phyloP scores from a whole-genome alignment of 2,797 vertebrate species.

The Cuniculus paca region DNA sequence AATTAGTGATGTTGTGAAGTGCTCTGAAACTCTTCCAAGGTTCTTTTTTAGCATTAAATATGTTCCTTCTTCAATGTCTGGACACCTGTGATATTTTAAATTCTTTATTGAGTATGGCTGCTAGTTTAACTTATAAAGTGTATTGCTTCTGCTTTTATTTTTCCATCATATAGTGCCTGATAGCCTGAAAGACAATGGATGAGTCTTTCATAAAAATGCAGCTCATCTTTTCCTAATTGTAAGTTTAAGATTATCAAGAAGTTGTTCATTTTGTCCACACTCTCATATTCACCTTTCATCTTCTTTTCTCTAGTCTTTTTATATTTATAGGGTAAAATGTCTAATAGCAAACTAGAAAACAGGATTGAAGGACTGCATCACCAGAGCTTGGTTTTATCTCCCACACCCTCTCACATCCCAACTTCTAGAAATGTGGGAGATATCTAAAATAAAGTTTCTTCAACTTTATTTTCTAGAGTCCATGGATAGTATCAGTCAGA shows the following conservation, averaged over 20 bases:
- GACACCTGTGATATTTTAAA: conserved; percentile 13
- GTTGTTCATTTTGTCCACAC: not conserved
- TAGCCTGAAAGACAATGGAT: conserved; percentile 26
- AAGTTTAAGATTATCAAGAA: conserved; percentile 16
- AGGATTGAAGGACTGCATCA: not conserved
- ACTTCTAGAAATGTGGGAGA: conserved; percentile 45
- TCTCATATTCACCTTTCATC: not conserved
- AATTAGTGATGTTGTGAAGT: conserved; percentile 68
- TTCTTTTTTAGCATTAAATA: conserved; percentile 57
- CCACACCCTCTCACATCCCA: not conserved
- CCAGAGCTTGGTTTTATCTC: not conserved
- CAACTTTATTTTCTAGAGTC: conserved; percentile 24
- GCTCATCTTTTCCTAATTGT: conserved; percentile 27
- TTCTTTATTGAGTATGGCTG: not conserved
- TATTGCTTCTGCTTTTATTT: not conserved
- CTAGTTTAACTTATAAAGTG: not conserved
- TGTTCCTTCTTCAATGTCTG: conserved; percentile 45
- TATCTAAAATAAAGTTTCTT: conserved; percentile 41
- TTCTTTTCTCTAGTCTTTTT: conserved; percentile 38
- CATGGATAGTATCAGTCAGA: not conserved
- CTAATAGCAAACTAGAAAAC: conserved; percentile 15
- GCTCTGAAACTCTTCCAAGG: conserved; percentile 56
- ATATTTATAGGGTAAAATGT: not conserved
- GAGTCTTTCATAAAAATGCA: conserved; percentile 20
- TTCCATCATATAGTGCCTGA: conserved; percentile 33